Evolutionary conservation across 2,797 vertebrate species (phyloP), one percentile per base, ranked within the genome.

Genomic region (Diplodus sargus): DNA sequence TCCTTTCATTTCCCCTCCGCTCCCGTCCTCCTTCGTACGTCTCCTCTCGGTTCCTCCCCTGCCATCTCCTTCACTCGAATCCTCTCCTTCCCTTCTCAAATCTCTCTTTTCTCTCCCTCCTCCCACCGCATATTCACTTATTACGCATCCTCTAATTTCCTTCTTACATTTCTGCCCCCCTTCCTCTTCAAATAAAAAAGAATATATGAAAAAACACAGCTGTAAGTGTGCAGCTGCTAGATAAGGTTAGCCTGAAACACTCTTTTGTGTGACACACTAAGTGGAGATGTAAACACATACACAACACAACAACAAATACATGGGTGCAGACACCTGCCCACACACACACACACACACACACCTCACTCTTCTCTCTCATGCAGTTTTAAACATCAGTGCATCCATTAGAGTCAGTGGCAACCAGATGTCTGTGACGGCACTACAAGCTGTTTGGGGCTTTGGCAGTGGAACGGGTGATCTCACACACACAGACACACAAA

Each of bases 381-480:
- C 76, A 87, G 82, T 85, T 85, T 88, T 87, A 87, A 91, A 89
- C 85, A 80, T 82, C 84, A 83, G 81, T 47, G 79, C 67, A 78
- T 59, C 86, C 87, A 86, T 90, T 85, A 85, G 76, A 88, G 78
- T 84, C 74, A 39, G 85, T 73, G 64, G 83, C 78, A 85, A 84
- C 89, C 90, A 91, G 90, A 90, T 92, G 91, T 89, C 88, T 74
- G 71, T 79, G 83, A 89, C 57, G 13, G 73, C 62, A 74, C 58
- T 81, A 88, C 91, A 90, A 90, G 89, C 87, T 89, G 90, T 87
- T 91, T 79, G 69, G 90, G 85, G 82, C 76, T 78, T 76, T 84
- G 69, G 87, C 84, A 62, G 51, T 54, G 57, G 58, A 18, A 70
- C 58, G 74, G 72, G 17, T 57, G 52, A 56, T 78, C 52, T 53